Conservation (phyloP, 2,113 vertebrate species). For the Leucoraja erinaceus region DNA sequence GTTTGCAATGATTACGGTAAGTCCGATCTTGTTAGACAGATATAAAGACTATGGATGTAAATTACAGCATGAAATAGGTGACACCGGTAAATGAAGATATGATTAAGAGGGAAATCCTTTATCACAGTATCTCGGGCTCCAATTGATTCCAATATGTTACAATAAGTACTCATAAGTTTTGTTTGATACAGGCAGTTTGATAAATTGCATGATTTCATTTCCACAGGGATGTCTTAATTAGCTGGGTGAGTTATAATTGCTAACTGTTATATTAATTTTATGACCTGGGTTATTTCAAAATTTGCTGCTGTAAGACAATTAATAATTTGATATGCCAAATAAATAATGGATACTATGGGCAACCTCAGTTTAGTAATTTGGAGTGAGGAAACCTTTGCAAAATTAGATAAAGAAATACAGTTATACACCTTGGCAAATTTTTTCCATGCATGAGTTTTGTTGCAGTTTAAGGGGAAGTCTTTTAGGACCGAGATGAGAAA, state of each 20-base stretch:
- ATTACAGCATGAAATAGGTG: slow-evolving; percentile 17
- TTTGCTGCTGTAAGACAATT: not conserved
- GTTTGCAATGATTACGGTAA: slow-evolving; percentile 67
- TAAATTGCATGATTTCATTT: slow-evolving; percentile 5
- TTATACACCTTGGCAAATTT: not conserved
- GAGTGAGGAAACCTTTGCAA: not conserved
- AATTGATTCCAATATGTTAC: slow-evolving; percentile 4
- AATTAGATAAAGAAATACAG: not conserved
- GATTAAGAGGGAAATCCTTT: slow-evolving; percentile 9
- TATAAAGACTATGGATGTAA: not conserved
- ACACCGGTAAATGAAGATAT: slow-evolving; percentile 8
- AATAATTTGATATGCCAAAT: not conserved
- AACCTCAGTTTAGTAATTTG: not conserved
- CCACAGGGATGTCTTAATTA: not conserved
- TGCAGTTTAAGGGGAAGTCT: too few relatives aligned
- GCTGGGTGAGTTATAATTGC: slow-evolving; percentile 3
- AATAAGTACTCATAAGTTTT: not conserved
- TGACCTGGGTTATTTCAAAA: not conserved
- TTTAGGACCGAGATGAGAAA: too few relatives aligned
- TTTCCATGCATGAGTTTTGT: not conserved
- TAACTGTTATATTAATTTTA: not conserved
- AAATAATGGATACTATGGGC: not conserved
- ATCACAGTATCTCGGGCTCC: not conserved
- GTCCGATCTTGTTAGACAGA: slow-evolving; percentile 40
- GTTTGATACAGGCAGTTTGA: slow-evolving; percentile 20